Evolutionary conservation across 2,797 vertebrate species (phyloP), one percentile per base, ranked within the genome.

Genomic region (Pangasius djambal): DNA sequence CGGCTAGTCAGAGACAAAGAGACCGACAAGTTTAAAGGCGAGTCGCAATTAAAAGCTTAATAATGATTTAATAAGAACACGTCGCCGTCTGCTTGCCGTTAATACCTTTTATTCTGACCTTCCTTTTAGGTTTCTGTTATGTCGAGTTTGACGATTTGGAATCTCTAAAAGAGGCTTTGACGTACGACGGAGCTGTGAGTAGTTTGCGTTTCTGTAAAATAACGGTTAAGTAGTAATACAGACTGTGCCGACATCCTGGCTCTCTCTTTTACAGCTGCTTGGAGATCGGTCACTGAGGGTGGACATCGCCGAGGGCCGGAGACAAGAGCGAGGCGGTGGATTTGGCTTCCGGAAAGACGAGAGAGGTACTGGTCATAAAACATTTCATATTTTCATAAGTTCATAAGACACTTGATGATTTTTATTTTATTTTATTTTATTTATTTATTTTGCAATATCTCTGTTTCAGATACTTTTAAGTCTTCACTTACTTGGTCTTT

Each of bases 21-120:
- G 92, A 99, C 98, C 90, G 98, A 99, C 95, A 99, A 99, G 96
- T 99, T 99, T 94, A 99, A 99, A 98, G 98, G 98, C 98, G n/a
- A 90, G 91, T 67, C 1, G 18, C 0, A 22, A 10, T 34, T 15
- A 20, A 83, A 48, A 37, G 16, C 34, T 25, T 18, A 16, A 40
- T 20, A 6, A 9, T 70, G 0, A 74, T 67, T 50, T 48, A 55
- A 10, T 31, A 18, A 67, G 22, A 34, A 34, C 13, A 13, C 63
- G 3, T 52, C 40, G 20, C 28, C 52, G 55, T 70, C 25, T 75
- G 7, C 40, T 20, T 18, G 20, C 18, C 15, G 1, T 57, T 74
- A 9, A 59, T 50, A 22, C 5, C 2, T 55, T 55, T 67, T 69
- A 22, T 44, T 86, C 8, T 22, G 28, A 7, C 37, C 16, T 79